Conservation (phyloP, 2,113 vertebrate species). For the Megaceryle torquata region DNA sequence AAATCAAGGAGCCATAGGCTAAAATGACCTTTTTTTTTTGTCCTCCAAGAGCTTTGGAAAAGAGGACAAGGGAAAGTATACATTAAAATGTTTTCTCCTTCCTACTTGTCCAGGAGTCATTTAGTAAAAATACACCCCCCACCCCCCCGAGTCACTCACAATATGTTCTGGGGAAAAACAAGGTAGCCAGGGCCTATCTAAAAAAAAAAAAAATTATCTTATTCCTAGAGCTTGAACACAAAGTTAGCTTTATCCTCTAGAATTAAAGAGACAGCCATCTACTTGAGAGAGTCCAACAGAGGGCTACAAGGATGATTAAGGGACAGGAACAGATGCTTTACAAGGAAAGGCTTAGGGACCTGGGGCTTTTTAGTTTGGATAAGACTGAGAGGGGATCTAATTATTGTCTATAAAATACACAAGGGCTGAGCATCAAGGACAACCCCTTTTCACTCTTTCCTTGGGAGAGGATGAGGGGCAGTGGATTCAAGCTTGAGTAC, state of each 20-base stretch:
- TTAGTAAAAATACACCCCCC: background rate
- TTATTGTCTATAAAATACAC: no score
- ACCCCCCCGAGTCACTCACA: background rate
- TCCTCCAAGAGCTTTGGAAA: background rate
- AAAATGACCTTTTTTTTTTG: background rate
- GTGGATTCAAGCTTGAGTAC: no score
- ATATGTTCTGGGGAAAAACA: background rate
- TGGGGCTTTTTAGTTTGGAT: no score
- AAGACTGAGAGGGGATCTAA: no score
- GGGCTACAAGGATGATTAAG: no score
- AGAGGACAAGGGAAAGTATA: background rate
- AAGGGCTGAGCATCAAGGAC: no score
- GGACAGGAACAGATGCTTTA: no score
- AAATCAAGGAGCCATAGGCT: background rate
- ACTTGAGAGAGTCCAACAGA: no score
- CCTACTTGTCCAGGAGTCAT: background rate
- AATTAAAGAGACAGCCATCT: background rate
- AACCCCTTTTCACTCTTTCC: no score
- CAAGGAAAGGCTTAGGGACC: no score
- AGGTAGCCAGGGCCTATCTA: background rate
- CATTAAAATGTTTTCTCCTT: background rate
- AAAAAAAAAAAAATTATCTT: background rate
- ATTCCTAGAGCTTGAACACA: background rate
- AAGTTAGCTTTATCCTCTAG: background rate
- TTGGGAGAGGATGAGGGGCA: no score